These are phyloP conservation scores for Trichonephila clavipes DNA, from an alignment of 1,140 invertebrate species.

Conservation along the genomic window DNA sequence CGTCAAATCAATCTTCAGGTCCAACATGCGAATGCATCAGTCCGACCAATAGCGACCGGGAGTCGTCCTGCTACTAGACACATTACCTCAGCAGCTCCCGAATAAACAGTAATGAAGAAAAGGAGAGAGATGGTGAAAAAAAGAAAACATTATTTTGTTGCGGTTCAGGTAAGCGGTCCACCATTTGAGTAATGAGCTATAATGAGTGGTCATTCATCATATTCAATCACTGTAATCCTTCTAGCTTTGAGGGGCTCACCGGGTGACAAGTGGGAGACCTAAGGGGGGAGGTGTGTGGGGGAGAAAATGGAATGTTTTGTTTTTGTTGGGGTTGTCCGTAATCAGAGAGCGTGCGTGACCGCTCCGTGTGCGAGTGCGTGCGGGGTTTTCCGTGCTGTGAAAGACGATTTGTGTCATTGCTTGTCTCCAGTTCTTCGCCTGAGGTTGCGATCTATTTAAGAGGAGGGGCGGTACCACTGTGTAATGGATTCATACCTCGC, in stretches of 20 bases:
- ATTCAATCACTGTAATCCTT: slow-evolving; percentile 74
- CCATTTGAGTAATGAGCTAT: slow-evolving; percentile 75
- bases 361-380: not conserved
- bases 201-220: slow-evolving; percentile 74
- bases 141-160: slow-evolving; percentile 49
- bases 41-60: slow-evolving; percentile 32
- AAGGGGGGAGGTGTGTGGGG: not conserved
- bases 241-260: slow-evolving; percentile 34
- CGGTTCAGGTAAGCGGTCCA: slow-evolving; percentile 54
- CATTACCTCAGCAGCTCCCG: slow-evolving; percentile 31
- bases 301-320: slow-evolving; percentile 21
- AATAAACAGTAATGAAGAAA: slow-evolving; percentile 59
- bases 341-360: slow-evolving; percentile 23
- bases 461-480: not conserved
- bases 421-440: not conserved
- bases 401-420: slow-evolving; percentile 59
- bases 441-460: slow-evolving; percentile 42
- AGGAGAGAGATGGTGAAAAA: too few species aligned
- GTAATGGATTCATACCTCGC: slow-evolving; percentile 31
- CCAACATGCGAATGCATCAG: slow-evolving; percentile 12
- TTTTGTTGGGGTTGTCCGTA: not conserved
- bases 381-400: not conserved
- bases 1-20: slow-evolving; percentile 19
- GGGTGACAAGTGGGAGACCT: not conserved
- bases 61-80: slow-evolving; percentile 10